Base-by-base conservation (phyloP, 2,113 vertebrate species). In the Platysternon megacephalum region DNA sequence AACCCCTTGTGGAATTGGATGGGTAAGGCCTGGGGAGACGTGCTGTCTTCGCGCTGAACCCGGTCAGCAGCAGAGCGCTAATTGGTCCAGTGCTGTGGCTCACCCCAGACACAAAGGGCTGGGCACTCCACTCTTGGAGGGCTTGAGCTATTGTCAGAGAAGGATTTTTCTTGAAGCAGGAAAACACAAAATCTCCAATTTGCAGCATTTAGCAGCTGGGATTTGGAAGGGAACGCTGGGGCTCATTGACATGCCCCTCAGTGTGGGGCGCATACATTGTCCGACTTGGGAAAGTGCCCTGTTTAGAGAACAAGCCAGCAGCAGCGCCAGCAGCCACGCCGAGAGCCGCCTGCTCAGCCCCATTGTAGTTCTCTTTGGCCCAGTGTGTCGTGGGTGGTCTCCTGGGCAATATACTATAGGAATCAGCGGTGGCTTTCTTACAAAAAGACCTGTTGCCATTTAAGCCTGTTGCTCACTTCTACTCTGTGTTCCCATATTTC, bases 1-100 rank as follows among this genome's bases (percentile, higher is more conserved):
- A 2, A 2, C 4, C 11, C 24, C 11, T 21, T 65, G 8, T 86
- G 55, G 21, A 9, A 1, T 11, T 22, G 1, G 0, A 82, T 68
- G 79, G 0, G 0, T 35, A 87, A 5, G 49, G 82, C 72, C 65
- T 42, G 82, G 48, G 61, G 84, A 78, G 72, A 1, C 5, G 32
- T 79, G 84, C 42, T 61, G 76, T n/a, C 79, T 88, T 61, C 0
- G 0, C 79, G 16, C 74, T 0, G 1, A 90, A 82, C 85, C 46
- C 22, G 58, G 11, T 44, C 0, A 0, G 46, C 46, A 51, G 11
- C 35, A 72, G 65, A 19, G 16, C 5, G 17, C 74, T 76, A 24
- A 28, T 22, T 3, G 35, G 19, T 11, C 65, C 35, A 8, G 17
- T n/a, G 65, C 35, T 19, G 65, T n/a, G 35, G 35, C 8, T 39